Evolutionary conservation across 2,797 vertebrate species (phyloP).

Genomic region (Enteromius unitaeniatus): DNA sequence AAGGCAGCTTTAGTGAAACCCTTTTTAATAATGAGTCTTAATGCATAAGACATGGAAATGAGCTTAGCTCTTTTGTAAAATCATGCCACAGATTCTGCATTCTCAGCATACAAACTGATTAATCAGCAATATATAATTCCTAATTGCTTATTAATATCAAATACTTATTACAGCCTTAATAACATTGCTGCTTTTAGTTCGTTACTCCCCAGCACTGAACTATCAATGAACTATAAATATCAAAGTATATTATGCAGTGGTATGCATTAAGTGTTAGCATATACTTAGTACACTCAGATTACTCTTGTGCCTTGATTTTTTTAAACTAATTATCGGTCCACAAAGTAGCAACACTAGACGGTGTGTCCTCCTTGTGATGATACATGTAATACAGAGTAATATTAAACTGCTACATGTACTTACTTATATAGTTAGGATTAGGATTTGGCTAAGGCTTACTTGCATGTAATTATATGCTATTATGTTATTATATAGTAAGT

Average conservation of each 20-base stretch:
- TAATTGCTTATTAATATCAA: no score
- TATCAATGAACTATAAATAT: not conserved
- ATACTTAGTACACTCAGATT: not conserved
- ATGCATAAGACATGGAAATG: not conserved
- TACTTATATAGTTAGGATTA: not conserved
- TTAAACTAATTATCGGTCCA: not conserved
- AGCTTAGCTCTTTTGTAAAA: not conserved
- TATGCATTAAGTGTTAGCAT: not conserved
- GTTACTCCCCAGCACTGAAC: not conserved
- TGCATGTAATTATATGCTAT: not conserved
- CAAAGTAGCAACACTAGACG: not conserved
- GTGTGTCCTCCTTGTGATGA: not conserved
- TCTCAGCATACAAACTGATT: not conserved
- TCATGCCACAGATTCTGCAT: not conserved
- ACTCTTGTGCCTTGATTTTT: not conserved
- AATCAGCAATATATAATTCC: no score
- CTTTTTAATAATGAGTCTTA: not conserved
- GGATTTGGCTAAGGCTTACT: not conserved
- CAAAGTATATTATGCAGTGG: not conserved
- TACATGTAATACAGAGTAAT: not conserved
- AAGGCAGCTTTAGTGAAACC: not conserved
- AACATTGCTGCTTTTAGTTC: not conserved
- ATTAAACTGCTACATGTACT: not conserved
- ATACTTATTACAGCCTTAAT: not conserved
- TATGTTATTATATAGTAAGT: not conserved